Evolutionary conservation across 2,797 vertebrate species (phyloP).

Genomic region (Atherinosoma microstoma): DNA sequence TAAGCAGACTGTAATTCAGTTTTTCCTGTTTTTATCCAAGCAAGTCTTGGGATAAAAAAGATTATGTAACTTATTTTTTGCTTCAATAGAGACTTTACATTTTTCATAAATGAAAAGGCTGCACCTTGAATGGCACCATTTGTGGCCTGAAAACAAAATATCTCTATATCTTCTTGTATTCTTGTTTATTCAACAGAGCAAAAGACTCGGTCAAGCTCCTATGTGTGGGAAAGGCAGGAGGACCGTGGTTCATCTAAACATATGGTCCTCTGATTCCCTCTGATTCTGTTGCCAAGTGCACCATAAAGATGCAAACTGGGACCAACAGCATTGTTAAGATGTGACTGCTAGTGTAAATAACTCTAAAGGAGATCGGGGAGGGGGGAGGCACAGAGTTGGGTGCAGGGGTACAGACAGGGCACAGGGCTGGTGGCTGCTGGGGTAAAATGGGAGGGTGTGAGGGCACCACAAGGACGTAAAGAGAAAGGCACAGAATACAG

Average conservation of each 20-base stretch:
- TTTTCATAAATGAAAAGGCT: too few relatives aligned
- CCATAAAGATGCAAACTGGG: slow-evolving; percentile 88
- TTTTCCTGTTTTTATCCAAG: too few relatives aligned
- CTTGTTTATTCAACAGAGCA: not conserved
- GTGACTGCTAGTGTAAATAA: slow-evolving; percentile 52
- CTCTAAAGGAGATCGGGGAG: slow-evolving; percentile 17
- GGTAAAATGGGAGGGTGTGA: slow-evolving; percentile 55
- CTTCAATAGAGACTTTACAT: too few relatives aligned
- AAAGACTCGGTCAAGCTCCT: not conserved
- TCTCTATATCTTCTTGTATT: not conserved
- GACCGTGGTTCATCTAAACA: slow-evolving; percentile 92
- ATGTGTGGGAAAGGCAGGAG: slow-evolving; percentile 51
- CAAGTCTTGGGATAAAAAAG: too few relatives aligned
- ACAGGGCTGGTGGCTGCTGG: slow-evolving; percentile 61
- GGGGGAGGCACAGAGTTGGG: slow-evolving; percentile 26
- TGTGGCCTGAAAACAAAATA: not conserved
- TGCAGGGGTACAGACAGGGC: slow-evolving; percentile 52
- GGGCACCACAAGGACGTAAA: slow-evolving; percentile 71
- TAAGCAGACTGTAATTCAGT: too few relatives aligned
- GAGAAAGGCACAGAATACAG: slow-evolving; percentile 94
- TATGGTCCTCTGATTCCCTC: slow-evolving; percentile 91
- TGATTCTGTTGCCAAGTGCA: slow-evolving; percentile 92
- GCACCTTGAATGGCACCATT: not conserved
- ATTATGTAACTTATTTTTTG: too few relatives aligned
- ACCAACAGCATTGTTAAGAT: slow-evolving; percentile 78